phyloP scores from a whole-genome alignment of 1,140 invertebrate species.

The Psilanteris sp. region DNA sequence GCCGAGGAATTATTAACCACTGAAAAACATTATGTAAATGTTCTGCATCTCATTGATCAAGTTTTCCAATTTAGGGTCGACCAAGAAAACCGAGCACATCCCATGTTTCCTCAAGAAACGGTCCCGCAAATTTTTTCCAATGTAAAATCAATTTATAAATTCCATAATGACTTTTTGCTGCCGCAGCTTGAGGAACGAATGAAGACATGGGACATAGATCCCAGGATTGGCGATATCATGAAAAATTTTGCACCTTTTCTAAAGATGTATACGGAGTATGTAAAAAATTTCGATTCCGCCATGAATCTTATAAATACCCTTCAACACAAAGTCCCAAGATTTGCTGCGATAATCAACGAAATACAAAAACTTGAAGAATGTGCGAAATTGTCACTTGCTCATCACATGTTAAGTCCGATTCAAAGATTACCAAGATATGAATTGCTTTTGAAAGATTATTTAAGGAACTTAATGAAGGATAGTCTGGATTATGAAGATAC shows the following conservation, averaged over 20 bases:
- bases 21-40: conserved; percentile 86
- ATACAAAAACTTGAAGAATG: conserved; percentile 85
- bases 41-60: conserved; percentile 85
- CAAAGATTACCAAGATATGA: conserved; percentile 87
- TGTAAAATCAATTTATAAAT: conserved; percentile 81
- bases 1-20: conserved; percentile 86
- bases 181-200: conserved; percentile 84
- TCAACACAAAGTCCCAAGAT: conserved; percentile 82
- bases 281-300: conserved; percentile 85
- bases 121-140: conserved; percentile 78
- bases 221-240: conserved; percentile 87
- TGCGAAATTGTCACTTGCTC: conserved; percentile 83
- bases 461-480: conserved; percentile 82
- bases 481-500: conserved; percentile 85
- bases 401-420: conserved; percentile 89
- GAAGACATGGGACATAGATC: conserved; percentile 82
- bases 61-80: conserved; percentile 82
- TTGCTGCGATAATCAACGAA: conserved; percentile 83
- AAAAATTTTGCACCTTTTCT: conserved; percentile 88
- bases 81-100: conserved; percentile 79
- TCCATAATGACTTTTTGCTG: conserved; percentile 85
- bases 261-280: conserved; percentile 87
- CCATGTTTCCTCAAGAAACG: conserved; percentile 77
- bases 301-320: conserved; percentile 83
- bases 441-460: conserved; percentile 85